Base-by-base conservation (phyloP, 2,113 vertebrate genomes). In the Orycteropus afer region DNA sequence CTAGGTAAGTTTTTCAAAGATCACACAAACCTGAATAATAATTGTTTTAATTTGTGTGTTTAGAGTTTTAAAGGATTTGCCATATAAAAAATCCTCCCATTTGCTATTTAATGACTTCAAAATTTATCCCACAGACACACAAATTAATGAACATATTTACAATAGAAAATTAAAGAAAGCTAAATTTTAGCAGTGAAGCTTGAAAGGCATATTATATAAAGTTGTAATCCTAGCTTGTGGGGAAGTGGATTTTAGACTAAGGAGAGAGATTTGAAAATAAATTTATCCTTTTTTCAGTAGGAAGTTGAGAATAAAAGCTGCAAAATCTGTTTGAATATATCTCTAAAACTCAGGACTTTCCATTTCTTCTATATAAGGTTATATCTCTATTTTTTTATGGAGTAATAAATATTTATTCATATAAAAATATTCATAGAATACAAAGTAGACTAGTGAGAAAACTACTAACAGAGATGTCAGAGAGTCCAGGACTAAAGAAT, bases 241-340 rank as follows among this genome's bases (percentile, higher is more conserved):
- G 7, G 13, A 71, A 61, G 20, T 23, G 3, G 22, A 79, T 84
- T 86, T 92, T 86, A 29, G 12, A 84, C 18, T 3, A 84, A 86
- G 53, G n/a, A 84, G 45, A 88, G 69, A 65, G 20, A 90, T 59
- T 51, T 93, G 23, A 92, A 87, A 77, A 90, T 84, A 96, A 87
- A 77, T n/a, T 9, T 63, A 78, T 59, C 3, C 13, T 84, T 18
- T 7, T 11, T 84, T 22, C 7, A 47, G 34, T 51, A 93, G 47
- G 10, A 17, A 83, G 51, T 65, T 45, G 85, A 86, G 42, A 80
- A 96, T 10, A 74, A 87, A 90, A 88, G 5, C 13, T 81, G 5
- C 29, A 78, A 25, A 42, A 12, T 78, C 4, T 88, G 20, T 90
- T 88, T 47, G 27, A 82, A 61, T 85, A 15, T n/a, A 14, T 94